Conservation (phyloP, 2,888 invertebrate species). For the Sarcophaga caerulescens region DNA sequence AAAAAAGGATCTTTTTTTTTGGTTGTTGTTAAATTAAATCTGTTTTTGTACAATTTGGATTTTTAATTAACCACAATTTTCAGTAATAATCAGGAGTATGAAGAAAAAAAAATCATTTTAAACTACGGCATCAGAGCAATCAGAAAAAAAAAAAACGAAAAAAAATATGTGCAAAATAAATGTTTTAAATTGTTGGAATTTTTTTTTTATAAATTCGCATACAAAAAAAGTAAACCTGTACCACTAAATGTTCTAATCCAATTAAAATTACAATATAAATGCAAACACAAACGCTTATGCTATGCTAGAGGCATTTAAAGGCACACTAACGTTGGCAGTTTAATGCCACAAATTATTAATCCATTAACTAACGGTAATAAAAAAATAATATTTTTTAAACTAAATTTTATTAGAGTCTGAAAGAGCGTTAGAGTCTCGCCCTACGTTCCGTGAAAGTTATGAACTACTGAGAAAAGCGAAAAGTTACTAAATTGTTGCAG, state of each 20-base stretch:
- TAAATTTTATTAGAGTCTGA: too few relatives aligned
- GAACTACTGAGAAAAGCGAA: too few relatives aligned
- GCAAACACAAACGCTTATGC: constrained; percentile 22
- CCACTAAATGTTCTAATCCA: constrained; percentile 65
- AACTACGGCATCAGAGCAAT: not conserved
- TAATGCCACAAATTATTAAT: not conserved
- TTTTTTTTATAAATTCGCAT: not conserved
- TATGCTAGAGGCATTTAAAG: not conserved
- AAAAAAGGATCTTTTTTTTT: constrained; percentile 10
- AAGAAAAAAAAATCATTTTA: constrained; percentile 9
- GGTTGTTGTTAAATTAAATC: constrained; percentile 49
- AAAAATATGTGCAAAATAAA: constrained; percentile 22
- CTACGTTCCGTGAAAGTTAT: too few relatives aligned
- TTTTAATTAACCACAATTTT: constrained; percentile 66
- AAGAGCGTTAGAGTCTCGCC: too few relatives aligned
- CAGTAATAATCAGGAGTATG: constrained; percentile 44
- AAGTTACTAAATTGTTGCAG: too few relatives aligned
- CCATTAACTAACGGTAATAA: not conserved
- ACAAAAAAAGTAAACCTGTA: constrained; percentile 30
- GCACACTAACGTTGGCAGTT: not conserved
- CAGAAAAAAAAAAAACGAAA: not conserved
- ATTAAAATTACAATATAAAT: constrained; percentile 63
- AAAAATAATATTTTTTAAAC: not conserved
- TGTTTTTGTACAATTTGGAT: constrained; percentile 24
- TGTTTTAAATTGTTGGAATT: constrained; percentile 47